These are phyloP conservation scores for Melolontha melolontha DNA, from an alignment of 2,888 invertebrate species.

Conservation along the genomic window DNA sequence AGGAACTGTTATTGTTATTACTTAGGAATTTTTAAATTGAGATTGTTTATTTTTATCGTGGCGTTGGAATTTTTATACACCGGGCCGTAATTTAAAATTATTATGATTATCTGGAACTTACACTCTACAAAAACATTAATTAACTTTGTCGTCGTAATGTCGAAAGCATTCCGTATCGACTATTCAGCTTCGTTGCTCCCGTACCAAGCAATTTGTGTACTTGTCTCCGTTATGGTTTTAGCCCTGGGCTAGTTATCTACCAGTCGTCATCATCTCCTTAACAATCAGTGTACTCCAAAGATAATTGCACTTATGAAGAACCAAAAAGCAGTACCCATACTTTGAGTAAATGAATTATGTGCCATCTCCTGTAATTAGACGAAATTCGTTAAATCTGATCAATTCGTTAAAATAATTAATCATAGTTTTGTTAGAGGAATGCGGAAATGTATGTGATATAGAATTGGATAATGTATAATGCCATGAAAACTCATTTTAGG, in stretches of 20 bases:
- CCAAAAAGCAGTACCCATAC: slow-evolving; percentile 5
- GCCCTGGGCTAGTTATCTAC: slow-evolving; percentile 23
- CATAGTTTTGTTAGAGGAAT: neutral
- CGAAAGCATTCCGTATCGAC: slow-evolving; percentile 26
- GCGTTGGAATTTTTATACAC: slow-evolving; percentile 33
- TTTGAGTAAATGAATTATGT: slow-evolving; percentile 14
- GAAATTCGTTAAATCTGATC: slow-evolving; percentile 9
- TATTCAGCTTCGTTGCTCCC: slow-evolving; percentile 3
- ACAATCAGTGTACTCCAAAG: slow-evolving; percentile 25
- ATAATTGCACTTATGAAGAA: slow-evolving; percentile 25
- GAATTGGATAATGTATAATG: too few relatives aligned
- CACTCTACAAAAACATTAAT: slow-evolving; percentile 33
- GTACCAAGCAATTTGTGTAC: slow-evolving; percentile 26
- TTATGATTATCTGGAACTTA: slow-evolving; percentile 39
- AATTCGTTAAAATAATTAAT: slow-evolving; percentile 11
- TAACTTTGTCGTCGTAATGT: slow-evolving; percentile 29
- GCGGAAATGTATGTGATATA: neutral
- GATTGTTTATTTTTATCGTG: slow-evolving; percentile 35
- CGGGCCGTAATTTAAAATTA: slow-evolving; percentile 38
- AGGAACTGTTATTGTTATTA: slow-evolving; percentile 52
- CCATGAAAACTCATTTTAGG: too few relatives aligned
- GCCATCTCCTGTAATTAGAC: slow-evolving; percentile 3
- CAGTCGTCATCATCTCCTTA: slow-evolving; percentile 17
- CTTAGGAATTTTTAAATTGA: slow-evolving; percentile 41
- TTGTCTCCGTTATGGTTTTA: slow-evolving; percentile 33